Evolutionary conservation across 2,113 vertebrate genomes (phyloP).

Genomic region (Saguinus midas): DNA sequence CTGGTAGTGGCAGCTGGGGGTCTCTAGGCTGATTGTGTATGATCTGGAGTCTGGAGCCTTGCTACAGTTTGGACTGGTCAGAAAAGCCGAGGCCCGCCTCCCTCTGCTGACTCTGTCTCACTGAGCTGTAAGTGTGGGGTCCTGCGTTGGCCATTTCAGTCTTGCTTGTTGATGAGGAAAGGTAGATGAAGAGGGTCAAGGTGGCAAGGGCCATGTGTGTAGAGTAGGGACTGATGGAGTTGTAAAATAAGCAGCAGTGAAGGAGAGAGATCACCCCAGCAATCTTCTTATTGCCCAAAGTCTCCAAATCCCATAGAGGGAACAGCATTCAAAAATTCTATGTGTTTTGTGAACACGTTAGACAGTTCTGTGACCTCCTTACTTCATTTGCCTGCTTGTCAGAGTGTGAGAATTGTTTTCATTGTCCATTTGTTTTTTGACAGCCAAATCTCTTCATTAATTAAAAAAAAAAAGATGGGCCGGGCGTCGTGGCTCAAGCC

Average conservation of each 20-base stretch:
- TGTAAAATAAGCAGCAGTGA: neutral
- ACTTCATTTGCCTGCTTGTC: neutral
- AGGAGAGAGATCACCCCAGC: neutral
- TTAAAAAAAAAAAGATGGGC: too few relatives aligned
- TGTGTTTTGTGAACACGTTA: neutral
- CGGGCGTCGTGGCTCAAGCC: too few relatives aligned
- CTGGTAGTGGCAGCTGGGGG: neutral
- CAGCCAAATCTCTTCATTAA: neutral
- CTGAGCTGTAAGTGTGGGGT: accelerated
- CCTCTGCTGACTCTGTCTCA: neutral
- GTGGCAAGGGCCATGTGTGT: neutral
- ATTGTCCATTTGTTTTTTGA: neutral
- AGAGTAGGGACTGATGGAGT: neutral
- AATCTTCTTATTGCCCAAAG: too few relatives aligned
- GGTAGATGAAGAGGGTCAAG: neutral
- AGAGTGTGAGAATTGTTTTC: neutral
- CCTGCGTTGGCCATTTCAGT: neutral
- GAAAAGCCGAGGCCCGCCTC: neutral
- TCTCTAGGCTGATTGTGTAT: neutral
- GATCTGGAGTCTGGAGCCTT: neutral
- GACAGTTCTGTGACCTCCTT: neutral
- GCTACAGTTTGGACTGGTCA: neutral
- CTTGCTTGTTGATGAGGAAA: neutral
- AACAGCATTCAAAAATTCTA: neutral
- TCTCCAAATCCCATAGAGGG: neutral